Percentiles rank a stretch among this genome's conserved stretches.
Conservation (phyloP, 2,113 vertebrate species). For the Poeciliopsis prolifica region DNA sequence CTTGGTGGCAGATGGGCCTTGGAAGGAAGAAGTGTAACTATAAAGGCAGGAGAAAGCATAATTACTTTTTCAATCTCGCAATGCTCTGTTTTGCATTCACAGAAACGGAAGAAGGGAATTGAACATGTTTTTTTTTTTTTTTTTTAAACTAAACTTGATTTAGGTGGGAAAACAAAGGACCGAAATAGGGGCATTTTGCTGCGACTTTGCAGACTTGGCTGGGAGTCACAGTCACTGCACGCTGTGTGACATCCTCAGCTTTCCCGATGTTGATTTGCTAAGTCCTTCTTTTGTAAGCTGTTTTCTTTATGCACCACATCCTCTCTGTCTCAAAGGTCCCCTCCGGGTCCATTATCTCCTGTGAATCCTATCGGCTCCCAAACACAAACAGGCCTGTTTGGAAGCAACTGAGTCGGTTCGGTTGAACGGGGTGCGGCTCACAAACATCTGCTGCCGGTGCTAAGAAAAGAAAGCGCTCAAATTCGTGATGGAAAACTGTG, state of each 20-base stretch:
- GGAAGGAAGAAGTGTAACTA: slow-evolving; percentile 64
- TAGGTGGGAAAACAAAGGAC: slow-evolving; percentile 32
- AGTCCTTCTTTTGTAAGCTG: slow-evolving; percentile 48
- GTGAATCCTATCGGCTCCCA: slow-evolving; percentile 63
- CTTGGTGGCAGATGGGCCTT: slow-evolving; percentile 62
- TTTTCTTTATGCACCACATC: slow-evolving; percentile 60
- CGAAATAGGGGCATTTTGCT: slow-evolving; percentile 54
- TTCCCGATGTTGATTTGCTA: slow-evolving; percentile 47
- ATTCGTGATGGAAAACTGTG: slow-evolving; percentile 33
- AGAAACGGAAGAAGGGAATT: slow-evolving; percentile 61
- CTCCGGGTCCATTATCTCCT: slow-evolving; percentile 64
- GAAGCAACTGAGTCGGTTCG: slow-evolving; percentile 56
- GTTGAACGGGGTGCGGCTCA: slow-evolving; percentile 33
- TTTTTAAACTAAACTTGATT: slow-evolving; percentile 55
- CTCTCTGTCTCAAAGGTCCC: slow-evolving; percentile 59
- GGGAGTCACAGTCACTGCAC: slow-evolving; percentile 22
- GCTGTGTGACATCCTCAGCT: slow-evolving; percentile 58
- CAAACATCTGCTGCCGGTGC: slow-evolving; percentile 70
- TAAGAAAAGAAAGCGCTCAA: slow-evolving; percentile 18
- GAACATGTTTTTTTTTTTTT: no score
- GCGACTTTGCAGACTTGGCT: slow-evolving; percentile 42
- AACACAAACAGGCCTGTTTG: slow-evolving; percentile 49
- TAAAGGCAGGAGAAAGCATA: slow-evolving; percentile 44
- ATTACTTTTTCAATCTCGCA: slow-evolving; percentile 52
- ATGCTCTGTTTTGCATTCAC: slow-evolving; percentile 33